Percentiles rank a stretch among this genome's conserved stretches.
These are phyloP conservation scores for Clytia hemisphaerica DNA, from an alignment of 30 jellyfish, hydroid and myxozoan species.

Conservation along the genomic window DNA sequence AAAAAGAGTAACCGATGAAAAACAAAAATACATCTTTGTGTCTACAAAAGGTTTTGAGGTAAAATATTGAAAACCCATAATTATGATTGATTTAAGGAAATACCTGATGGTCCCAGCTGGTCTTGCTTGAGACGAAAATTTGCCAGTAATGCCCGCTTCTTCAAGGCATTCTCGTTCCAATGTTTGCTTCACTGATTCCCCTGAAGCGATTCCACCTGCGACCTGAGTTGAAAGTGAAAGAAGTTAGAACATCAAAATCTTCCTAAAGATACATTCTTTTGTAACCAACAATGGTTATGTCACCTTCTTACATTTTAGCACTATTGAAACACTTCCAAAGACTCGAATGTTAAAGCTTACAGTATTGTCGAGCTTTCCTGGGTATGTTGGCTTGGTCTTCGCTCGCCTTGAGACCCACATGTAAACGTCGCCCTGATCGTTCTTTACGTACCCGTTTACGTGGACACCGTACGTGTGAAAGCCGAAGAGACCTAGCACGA, in stretches of 20 bases:
- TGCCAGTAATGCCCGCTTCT: constrained; percentile 80
- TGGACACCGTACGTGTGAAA: constrained; percentile 68
- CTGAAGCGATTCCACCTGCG: constrained; percentile 82
- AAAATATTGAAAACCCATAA: neutral
- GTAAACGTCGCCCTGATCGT: constrained; percentile 44
- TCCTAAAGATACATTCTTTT: no score
- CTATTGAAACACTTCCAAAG: neutral
- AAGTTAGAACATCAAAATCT: no score
- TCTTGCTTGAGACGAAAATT: constrained; percentile 48
- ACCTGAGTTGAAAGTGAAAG: constrained; percentile 50
- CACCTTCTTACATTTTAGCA: no score
- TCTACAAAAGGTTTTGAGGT: neutral
- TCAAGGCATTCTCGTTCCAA: constrained; percentile 74
- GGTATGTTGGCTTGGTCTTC: constrained; percentile 67
- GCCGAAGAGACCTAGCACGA: constrained; percentile 58
- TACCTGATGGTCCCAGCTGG: constrained; percentile 93
- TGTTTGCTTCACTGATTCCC: constrained; percentile 46
- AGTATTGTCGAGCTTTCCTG: constrained; percentile 81
- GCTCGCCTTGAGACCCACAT: constrained; percentile 87
- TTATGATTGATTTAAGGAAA: neutral
- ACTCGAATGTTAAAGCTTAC: constrained; percentile 15
- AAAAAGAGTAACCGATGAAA: neutral
- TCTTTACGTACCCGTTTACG: constrained; percentile 65
- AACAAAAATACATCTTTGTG: neutral
- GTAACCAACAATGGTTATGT: no score